Base-by-base conservation (phyloP, 2,113 vertebrate species). In the Eolophus roseicapilla region DNA sequence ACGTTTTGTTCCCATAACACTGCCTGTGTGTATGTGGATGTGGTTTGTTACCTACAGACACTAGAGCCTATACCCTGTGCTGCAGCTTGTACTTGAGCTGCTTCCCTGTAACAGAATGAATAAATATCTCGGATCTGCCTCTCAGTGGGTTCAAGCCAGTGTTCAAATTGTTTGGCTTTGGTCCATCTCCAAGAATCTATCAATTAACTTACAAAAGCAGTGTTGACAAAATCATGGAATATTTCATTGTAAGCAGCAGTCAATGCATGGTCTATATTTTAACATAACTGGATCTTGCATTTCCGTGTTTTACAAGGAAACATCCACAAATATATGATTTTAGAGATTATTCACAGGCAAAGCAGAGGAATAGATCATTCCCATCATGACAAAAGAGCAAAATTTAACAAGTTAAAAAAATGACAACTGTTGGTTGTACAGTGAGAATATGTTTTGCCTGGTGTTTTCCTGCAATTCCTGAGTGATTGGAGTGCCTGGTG, bases 1-100 rank as follows among this genome's bases (percentile, higher is more conserved):
- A 86, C 31, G 1, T 96, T 96, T 89, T 94, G 88, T 93, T 94
- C 92, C 94, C 90, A 95, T 93, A 92, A 76, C 79, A 71, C 64
- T 88, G 68, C 70, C 76, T 88, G 29, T 79, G 82, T 86, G 39
- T 60, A 82, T 3, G 33, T 79, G 73, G 47, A 68, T 79, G 92
- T 67, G 76, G 94, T 96, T 95, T 68, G 78, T 90, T 86, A 92
- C 64, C 79, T 95, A 70, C 64, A 86, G 71, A 90, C 82, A 55
- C 24, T 47, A 80, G 71, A 91, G 75, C 33, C 60, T 87, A 80
- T 74, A 83, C 86, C 59, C 59, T 76, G 43, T 65, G 43, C 55
- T 83, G 76, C 44, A 86, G 46, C 81, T 86, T 94, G 71, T 71
- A 59, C 14, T 90, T 5, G 11, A 88, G 63, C 71, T 92, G 29